Percentiles rank a stretch among this genome's conserved stretches.
These are phyloP conservation scores for Tetramorium bicarinatum DNA, from an alignment of 2,888 invertebrate species.

Conservation along the genomic window DNA sequence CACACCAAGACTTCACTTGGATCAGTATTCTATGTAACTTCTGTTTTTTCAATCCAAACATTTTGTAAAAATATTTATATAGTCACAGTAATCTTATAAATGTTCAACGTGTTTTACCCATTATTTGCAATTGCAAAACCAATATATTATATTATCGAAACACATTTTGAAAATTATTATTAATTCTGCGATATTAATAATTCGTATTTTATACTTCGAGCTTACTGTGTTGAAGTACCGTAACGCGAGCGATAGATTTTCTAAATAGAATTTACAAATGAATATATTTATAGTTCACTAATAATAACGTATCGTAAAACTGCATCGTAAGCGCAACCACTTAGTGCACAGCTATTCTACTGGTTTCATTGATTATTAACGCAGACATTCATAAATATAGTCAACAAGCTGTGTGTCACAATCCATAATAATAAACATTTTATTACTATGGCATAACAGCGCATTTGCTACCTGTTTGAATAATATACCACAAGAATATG, in stretches of 20 bases:
- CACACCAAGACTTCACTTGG: constrained; percentile 3
- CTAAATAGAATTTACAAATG: constrained; percentile 35
- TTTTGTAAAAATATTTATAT: constrained; percentile 52
- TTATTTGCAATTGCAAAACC: constrained; percentile 15
- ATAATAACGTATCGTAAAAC: constrained; percentile 20
- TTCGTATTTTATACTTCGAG: neutral
- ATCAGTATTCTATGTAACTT: neutral
- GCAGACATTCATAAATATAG: constrained; percentile 34
- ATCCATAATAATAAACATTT: constrained; percentile 37
- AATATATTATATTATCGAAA: constrained; percentile 21
- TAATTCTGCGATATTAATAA: neutral
- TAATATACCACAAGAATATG: constrained; percentile 24
- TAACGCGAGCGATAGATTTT: constrained; percentile 11
- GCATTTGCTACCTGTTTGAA: constrained; percentile 8
- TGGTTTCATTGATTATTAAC: constrained; percentile 8
- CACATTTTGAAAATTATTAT: neutral
- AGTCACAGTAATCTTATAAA: constrained; percentile 26
- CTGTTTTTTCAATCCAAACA: constrained; percentile 15
- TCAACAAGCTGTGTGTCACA: constrained; percentile 28
- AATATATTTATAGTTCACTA: constrained; percentile 21
- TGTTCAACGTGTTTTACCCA: constrained; percentile 17
- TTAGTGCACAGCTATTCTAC: constrained; percentile 29
- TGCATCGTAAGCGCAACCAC: constrained; percentile 14
- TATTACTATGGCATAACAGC: constrained; percentile 17
- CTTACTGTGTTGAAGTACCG: constrained; percentile 3